These are phyloP conservation scores for Tupaia chinensis DNA, from an alignment of 2,113 vertebrate genomes.

Conservation along the genomic window DNA sequence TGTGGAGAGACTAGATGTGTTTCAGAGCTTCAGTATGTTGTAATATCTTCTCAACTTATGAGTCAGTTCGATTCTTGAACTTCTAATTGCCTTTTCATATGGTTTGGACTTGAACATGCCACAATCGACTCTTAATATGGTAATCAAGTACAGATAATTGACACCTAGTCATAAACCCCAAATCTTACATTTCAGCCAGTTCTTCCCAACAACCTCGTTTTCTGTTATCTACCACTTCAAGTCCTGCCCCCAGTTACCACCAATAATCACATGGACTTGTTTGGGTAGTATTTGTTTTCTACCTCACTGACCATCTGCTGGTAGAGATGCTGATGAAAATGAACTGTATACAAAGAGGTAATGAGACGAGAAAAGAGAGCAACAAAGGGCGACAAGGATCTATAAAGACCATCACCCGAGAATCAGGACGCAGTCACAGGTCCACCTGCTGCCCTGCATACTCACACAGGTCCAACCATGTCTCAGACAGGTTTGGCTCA, in stretches of 20 bases:
- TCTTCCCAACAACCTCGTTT: constrained; percentile 59
- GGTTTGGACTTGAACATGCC: constrained; percentile 43
- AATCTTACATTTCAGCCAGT: constrained; percentile 60
- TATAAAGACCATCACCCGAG: background rate
- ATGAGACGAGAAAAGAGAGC: background rate
- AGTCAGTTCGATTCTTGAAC: constrained; percentile 52
- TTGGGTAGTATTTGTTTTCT: constrained; percentile 10
- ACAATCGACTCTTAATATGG: constrained; percentile 59
- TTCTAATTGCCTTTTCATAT: constrained; percentile 62
- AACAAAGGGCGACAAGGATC: background rate
- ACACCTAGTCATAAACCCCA: constrained; percentile 63
- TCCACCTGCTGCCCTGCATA: background rate
- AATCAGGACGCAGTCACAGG: background rate
- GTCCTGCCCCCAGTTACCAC: constrained; percentile 42
- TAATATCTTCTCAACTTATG: constrained; percentile 36
- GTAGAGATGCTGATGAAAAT: background rate
- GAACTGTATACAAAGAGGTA: background rate
- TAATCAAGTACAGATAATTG: constrained; percentile 64
- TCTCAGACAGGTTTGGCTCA: background rate
- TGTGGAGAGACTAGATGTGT: background rate
- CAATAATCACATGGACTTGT: constrained; percentile 8
- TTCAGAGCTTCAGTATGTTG: background rate
- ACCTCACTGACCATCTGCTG: background rate
- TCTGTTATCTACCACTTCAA: constrained; percentile 52
- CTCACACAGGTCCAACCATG: background rate